Evolutionary conservation across 2,113 vertebrate genomes (phyloP).

Genomic region (Anhinga anhinga): DNA sequence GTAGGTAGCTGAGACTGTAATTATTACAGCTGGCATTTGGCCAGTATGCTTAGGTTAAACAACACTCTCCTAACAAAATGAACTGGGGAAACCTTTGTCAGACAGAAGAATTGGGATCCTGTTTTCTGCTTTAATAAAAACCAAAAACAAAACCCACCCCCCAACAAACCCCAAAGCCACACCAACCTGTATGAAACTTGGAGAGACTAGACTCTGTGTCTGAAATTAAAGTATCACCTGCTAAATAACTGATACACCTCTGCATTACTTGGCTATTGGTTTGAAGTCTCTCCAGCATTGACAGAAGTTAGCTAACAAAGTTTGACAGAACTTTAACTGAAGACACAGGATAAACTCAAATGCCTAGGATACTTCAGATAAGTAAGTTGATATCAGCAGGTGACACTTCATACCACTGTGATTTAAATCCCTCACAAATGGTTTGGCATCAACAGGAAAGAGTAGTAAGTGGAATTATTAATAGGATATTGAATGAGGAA

Average conservation of each 20-base stretch:
- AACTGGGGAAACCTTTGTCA: background rate
- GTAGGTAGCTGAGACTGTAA: background rate
- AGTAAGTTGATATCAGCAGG: background rate
- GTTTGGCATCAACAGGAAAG: background rate
- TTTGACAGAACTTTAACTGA: background rate
- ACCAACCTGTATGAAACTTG: background rate
- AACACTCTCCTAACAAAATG: background rate
- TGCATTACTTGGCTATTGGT: background rate
- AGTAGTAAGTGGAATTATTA: conserved; percentile 18
- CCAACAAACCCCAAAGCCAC: too few relatives aligned
- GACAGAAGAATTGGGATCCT: background rate
- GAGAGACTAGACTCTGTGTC: background rate
- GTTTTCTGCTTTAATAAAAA: background rate
- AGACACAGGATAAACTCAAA: background rate
- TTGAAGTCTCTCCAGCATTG: background rate
- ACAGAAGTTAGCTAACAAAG: background rate
- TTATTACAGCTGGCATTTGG: background rate
- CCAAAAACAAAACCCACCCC: background rate
- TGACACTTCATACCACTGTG: conserved; percentile 8
- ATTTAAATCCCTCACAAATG: conserved; percentile 37
- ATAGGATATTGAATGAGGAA: background rate
- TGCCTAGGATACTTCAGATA: background rate
- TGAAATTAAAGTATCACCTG: background rate
- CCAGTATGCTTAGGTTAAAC: background rate
- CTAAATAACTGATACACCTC: background rate